These are phyloP conservation scores for Pseudochirops cupreus DNA, from an alignment of 2,797 vertebrate genomes.

Conservation along the genomic window DNA sequence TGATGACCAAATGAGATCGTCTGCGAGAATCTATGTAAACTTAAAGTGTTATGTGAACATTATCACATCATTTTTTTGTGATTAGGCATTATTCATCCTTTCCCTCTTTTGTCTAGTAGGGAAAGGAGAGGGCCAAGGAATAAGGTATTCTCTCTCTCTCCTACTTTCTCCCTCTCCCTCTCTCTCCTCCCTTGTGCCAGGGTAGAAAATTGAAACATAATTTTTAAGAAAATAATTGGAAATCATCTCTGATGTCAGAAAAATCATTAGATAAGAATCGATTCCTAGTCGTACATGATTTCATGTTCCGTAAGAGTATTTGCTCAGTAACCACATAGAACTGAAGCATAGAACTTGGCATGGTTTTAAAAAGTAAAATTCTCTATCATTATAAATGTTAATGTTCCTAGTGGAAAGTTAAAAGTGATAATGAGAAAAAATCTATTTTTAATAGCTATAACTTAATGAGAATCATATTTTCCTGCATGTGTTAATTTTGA, in stretches of 20 bases:
- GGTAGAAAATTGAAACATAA: not conserved
- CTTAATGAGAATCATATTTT: conserved; percentile 48
- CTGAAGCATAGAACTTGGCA: conserved; percentile 8
- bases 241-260: conserved; percentile 17
- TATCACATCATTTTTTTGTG: not conserved
- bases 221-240: conserved; percentile 32
- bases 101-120: not conserved
- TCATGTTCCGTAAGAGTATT: not conserved
- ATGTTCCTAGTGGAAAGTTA: conserved; percentile 35
- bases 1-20: not conserved
- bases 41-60: not conserved
- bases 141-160: too few species aligned
- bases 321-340: conserved; percentile 10
- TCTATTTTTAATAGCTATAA: conserved; percentile 43
- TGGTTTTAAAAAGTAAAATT: conserved; percentile 16
- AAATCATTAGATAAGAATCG: conserved; percentile 14
- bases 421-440: conserved; percentile 56
- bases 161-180: too few species aligned
- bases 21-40: not conserved
- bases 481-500: conserved; percentile 39
- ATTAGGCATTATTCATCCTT: conserved; percentile 8
- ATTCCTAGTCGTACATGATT: not conserved
- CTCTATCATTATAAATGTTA: not conserved
- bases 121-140: not conserved
- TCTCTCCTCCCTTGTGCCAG: not conserved